Base-by-base conservation (phyloP, 2,113 vertebrate genomes). In the Chionis minor region DNA sequence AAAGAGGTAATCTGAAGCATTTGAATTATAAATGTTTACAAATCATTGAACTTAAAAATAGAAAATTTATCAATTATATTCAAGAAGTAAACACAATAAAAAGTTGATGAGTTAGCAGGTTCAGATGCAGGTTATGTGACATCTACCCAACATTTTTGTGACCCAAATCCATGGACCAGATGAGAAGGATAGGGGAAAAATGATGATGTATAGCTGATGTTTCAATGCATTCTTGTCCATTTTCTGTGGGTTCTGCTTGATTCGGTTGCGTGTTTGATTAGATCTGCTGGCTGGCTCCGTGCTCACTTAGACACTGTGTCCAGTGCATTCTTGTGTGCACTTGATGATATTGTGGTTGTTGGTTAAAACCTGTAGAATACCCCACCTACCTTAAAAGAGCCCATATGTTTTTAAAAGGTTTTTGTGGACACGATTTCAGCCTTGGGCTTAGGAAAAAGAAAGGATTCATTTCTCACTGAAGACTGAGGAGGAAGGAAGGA, bases 341-440 rank as follows among this genome's bases (percentile, higher is more conserved):
- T 52, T 45, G 19, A 14, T 51, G 16, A 20, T 72, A 30, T 58
- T 65, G 20, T 3, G 12, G 20, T 23, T 54, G 4, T 69, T 86
- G 45, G 9, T 69, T 52, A 54, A 87, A 78, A 69, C 32, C 58
- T 83, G 32, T 6, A 30, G 45, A 59, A 72, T 21, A 52, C 15
- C 11, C 5, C 26, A 32, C 10, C 1, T 52, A 32, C 15, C 5
- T 86, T 86, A 22, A 74, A 86, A 38, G 23, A 58, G 2, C 30
- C 16, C 35, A 49, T 13, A 62, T n/a, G 13, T n/a, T 69, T 90
- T 63, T 67, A 15, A 59, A 24, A 63, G 35, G n/a, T 3, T n/a
- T 92, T 47, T 88, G 23, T 33, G 52, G 23, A 10, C 0, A 1
- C 0, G 0, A 27, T 30, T 90, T 90, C 32, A 45, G 45, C 9